Evolutionary conservation across 2,888 invertebrate species (phyloP).

Genomic region (Chrysolina haemoptera): DNA sequence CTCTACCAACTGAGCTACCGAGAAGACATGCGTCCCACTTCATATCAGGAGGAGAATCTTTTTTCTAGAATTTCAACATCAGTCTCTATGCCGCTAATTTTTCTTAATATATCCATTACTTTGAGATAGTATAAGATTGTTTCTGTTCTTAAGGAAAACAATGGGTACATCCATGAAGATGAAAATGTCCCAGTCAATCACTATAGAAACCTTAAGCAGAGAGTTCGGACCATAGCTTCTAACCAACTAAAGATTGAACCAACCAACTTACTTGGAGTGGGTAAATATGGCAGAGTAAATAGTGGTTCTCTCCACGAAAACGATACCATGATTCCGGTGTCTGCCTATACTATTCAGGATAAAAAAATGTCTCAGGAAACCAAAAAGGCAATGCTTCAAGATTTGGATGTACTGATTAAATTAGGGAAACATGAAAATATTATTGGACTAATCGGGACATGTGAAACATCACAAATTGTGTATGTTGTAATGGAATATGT

Average conservation of each 20-base stretch:
- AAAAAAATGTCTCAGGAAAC: slow-evolving; percentile 68
- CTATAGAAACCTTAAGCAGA: slow-evolving; percentile 82
- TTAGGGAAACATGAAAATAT: slow-evolving; percentile 81
- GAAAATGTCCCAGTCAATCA: slow-evolving; percentile 76
- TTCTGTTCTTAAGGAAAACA: slow-evolving; percentile 75
- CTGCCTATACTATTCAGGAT: slow-evolving; percentile 79
- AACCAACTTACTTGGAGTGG: slow-evolving; percentile 78
- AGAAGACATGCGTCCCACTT: too few species aligned
- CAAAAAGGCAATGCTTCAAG: slow-evolving; percentile 73
- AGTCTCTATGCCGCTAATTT: too few species aligned
- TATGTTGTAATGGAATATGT: slow-evolving; percentile 83
- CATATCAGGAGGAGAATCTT: too few species aligned
- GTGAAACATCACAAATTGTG: slow-evolving; percentile 83
- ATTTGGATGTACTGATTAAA: slow-evolving; percentile 81
- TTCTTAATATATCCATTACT: too few species aligned
- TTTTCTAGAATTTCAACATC: too few species aligned
- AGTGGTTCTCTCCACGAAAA: slow-evolving; percentile 78
- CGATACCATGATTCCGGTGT: slow-evolving; percentile 71
- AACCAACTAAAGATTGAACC: slow-evolving; percentile 82
- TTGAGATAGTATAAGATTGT: not conserved
- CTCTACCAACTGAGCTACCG: too few species aligned
- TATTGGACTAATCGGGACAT: slow-evolving; percentile 83
- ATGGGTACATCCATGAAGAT: slow-evolving; percentile 83
- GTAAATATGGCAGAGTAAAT: slow-evolving; percentile 85
- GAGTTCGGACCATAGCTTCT: slow-evolving; percentile 82